Conservation (phyloP, 2,113 vertebrate genomes). For the Zeus faber region DNA sequence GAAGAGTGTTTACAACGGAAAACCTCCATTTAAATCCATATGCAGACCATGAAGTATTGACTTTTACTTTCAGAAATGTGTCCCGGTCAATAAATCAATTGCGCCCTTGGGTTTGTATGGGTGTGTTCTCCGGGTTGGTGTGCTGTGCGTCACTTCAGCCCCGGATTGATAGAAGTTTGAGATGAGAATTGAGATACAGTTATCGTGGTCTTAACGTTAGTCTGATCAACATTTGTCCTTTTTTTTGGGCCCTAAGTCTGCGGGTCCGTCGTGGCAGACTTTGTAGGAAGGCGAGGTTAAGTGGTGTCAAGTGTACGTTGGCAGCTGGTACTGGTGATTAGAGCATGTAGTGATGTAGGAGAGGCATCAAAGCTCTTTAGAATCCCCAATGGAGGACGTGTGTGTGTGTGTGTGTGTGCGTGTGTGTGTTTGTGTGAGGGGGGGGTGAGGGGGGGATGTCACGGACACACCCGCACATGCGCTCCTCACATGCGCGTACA, state of each 20-base stretch:
- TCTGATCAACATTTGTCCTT: too few relatives aligned
- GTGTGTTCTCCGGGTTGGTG: too few relatives aligned
- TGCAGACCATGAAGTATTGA: slow-evolving; percentile 41
- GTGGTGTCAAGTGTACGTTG: slow-evolving; percentile 46
- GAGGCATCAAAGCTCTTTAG: slow-evolving; percentile 68
- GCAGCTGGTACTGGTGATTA: slow-evolving; percentile 75
- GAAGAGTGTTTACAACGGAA: slow-evolving; percentile 23
- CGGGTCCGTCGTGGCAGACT: slow-evolving; percentile 41
- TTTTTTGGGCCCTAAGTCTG: too few relatives aligned
- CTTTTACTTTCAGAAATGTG: slow-evolving; percentile 24
- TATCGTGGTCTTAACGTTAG: too few relatives aligned
- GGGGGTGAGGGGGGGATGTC: too few relatives aligned
- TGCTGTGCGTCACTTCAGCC: slow-evolving; percentile 4
- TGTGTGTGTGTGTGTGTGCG: too few relatives aligned
- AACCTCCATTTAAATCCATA: slow-evolving; percentile 33
- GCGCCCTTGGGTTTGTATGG: slow-evolving; percentile 25
- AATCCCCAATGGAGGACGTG: too few relatives aligned
- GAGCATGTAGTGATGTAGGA: slow-evolving; percentile 51
- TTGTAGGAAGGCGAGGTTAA: slow-evolving; percentile 59
- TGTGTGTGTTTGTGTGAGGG: too few relatives aligned
- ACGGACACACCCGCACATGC: slow-evolving; percentile 28
- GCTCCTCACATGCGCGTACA: slow-evolving; percentile 18
- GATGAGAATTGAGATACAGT: too few relatives aligned
- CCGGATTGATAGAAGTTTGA: slow-evolving; percentile 16
- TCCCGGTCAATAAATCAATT: slow-evolving; percentile 48